Conservation (phyloP, 2,797 vertebrate genomes). For the Pseudochromis fuscus region DNA sequence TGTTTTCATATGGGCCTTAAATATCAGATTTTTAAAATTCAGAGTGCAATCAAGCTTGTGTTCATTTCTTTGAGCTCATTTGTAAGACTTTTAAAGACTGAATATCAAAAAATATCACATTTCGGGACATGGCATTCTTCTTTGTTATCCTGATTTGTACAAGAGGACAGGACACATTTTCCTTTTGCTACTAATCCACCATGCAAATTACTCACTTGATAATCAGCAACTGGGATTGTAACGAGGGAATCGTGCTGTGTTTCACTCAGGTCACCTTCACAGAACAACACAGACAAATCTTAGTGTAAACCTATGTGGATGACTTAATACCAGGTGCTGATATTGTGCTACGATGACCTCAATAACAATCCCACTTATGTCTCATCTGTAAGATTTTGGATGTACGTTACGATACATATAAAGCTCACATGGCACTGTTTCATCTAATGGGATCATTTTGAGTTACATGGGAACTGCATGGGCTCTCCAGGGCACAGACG, state of each 20-base stretch:
- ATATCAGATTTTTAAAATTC: too few relatives aligned
- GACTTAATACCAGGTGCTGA: neutral
- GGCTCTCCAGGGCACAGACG: neutral
- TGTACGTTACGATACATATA: neutral
- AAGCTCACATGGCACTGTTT: neutral
- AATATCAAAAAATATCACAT: too few relatives aligned
- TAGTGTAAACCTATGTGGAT: too few relatives aligned
- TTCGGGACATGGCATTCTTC: too few relatives aligned
- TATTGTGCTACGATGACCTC: neutral
- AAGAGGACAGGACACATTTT: neutral
- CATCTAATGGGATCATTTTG: neutral
- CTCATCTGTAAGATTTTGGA: neutral
- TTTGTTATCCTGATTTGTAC: neutral
- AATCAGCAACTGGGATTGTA: neutral
- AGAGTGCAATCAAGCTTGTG: too few relatives aligned
- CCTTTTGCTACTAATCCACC: neutral
- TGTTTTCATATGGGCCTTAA: too few relatives aligned
- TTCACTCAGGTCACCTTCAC: neutral
- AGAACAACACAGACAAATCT: neutral
- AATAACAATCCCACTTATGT: too few relatives aligned
- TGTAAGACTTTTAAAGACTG: too few relatives aligned
- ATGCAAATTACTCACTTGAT: neutral
- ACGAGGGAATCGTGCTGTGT: neutral
- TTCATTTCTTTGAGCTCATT: too few relatives aligned
- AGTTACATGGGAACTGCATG: too few relatives aligned